Percentiles rank a stretch among this genome's conserved stretches.
These are phyloP conservation scores for Seriola rivoliana DNA, from an alignment of 2,113 vertebrate species.

Conservation along the genomic window DNA sequence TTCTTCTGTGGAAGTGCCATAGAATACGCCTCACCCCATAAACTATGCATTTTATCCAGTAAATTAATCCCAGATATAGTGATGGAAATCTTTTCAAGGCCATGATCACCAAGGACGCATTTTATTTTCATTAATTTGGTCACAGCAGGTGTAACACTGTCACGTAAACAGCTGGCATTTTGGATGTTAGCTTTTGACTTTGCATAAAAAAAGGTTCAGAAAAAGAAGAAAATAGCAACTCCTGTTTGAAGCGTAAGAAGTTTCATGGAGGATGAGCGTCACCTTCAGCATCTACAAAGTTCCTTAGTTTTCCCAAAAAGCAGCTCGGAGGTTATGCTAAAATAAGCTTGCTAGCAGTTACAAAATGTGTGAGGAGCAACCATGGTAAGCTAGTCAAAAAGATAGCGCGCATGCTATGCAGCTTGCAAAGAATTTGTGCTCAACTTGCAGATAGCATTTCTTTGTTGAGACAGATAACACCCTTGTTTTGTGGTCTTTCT, in stretches of 20 bases:
- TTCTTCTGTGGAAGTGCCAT: conserved; percentile 55
- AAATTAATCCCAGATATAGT: background rate
- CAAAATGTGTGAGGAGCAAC: background rate
- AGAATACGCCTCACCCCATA: background rate
- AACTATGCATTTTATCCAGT: conserved; percentile 56
- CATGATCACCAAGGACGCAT: conserved; percentile 25
- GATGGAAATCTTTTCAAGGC: background rate
- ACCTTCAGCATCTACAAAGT: background rate
- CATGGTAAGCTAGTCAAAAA: background rate
- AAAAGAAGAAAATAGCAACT: background rate
- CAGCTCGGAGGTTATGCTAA: background rate
- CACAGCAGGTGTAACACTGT: background rate
- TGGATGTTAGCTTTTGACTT: background rate
- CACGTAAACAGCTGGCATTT: background rate
- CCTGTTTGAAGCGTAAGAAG: background rate
- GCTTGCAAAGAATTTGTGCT: background rate
- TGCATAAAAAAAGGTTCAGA: background rate
- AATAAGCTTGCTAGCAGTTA: background rate
- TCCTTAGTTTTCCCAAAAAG: background rate
- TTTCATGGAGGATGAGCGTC: background rate
- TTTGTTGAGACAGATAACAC: background rate
- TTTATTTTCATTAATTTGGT: background rate
- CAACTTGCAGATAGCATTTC: background rate
- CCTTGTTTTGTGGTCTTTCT: too few relatives aligned
- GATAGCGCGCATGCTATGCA: background rate